Evolutionary conservation across 1,140 invertebrate species (phyloP).

Genomic region (Musca domestica): DNA sequence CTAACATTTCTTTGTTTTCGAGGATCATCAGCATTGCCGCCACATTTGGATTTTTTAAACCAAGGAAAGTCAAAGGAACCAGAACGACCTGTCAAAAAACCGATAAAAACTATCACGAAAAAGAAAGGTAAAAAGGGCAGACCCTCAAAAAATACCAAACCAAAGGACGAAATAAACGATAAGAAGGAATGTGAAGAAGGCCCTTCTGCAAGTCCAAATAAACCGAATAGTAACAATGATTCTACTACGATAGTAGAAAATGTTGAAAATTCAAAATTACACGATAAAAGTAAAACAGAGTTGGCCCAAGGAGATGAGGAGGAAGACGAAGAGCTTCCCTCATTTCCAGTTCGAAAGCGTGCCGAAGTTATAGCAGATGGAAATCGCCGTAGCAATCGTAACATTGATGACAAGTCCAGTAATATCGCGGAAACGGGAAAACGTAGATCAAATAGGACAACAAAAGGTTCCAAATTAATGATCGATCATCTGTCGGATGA

Average conservation of each 20-base stretch:
- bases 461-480: slow-evolving; percentile 36
- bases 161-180: not conserved
- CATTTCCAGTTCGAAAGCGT: slow-evolving; percentile 59
- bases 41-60: slow-evolving; percentile 74
- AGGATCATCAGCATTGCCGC: slow-evolving; percentile 73
- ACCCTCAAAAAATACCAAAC: slow-evolving; percentile 32
- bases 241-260: not conserved
- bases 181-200: not conserved
- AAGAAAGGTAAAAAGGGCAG: slow-evolving; percentile 40
- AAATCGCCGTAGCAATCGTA: slow-evolving; percentile 35
- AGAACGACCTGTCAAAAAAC: slow-evolving; percentile 31
- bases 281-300: not conserved
- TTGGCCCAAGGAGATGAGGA: slow-evolving; percentile 5
- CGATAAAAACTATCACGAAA: slow-evolving; percentile 25
- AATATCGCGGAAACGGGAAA: slow-evolving; percentile 33
- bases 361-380: slow-evolving; percentile 53
- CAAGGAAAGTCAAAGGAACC: slow-evolving; percentile 46
- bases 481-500: slow-evolving; percentile 30
- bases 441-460: slow-evolving; percentile 42
- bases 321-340: slow-evolving; percentile 47
- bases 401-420: slow-evolving; percentile 27
- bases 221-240: not conserved
- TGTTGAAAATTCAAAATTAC: not conserved
- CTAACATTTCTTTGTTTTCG: slow-evolving; percentile 84
- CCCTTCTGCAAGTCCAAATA: not conserved